phyloP scores from a whole-genome alignment of 2,888 invertebrate species.

The Achlya flavicornis region DNA sequence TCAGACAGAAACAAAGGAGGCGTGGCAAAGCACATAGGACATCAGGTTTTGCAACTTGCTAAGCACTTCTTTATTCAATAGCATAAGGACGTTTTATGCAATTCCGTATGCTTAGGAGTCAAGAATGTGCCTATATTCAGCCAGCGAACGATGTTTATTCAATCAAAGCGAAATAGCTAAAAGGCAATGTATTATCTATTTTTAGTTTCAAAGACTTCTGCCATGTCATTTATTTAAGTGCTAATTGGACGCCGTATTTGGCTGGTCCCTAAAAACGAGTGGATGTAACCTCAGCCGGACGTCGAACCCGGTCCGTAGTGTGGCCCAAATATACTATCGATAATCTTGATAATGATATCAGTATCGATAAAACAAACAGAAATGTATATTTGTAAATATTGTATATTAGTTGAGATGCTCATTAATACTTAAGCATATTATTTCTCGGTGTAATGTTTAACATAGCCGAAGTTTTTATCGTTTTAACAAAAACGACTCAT shows the following conservation, averaged over 20 bases:
- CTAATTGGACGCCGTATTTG: slow-evolving; percentile 35
- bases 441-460: too few species aligned
- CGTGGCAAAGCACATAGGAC: too few species aligned
- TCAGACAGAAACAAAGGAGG: too few species aligned
- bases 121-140: slow-evolving; percentile 1
- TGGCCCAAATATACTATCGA: neutral
- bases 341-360: neutral
- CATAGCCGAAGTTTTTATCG: too few species aligned
- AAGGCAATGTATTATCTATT: neutral
- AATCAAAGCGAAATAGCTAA: neutral
- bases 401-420: too few species aligned
- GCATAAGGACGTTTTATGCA: neutral
- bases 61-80: neutral
- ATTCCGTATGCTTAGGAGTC: slow-evolving; percentile 5
- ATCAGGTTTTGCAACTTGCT: neutral
- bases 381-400: neutral
- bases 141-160: neutral
- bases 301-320: slow-evolving; percentile 50
- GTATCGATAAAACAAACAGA: neutral
- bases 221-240: neutral
- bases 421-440: too few species aligned
- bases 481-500: too few species aligned
- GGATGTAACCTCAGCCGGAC: slow-evolving; percentile 39
- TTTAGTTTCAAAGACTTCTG: slow-evolving; percentile 3
- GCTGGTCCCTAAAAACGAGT: slow-evolving; percentile 29